Conservation (phyloP, 2,888 invertebrate genomes). For the Catocala fraxini region DNA sequence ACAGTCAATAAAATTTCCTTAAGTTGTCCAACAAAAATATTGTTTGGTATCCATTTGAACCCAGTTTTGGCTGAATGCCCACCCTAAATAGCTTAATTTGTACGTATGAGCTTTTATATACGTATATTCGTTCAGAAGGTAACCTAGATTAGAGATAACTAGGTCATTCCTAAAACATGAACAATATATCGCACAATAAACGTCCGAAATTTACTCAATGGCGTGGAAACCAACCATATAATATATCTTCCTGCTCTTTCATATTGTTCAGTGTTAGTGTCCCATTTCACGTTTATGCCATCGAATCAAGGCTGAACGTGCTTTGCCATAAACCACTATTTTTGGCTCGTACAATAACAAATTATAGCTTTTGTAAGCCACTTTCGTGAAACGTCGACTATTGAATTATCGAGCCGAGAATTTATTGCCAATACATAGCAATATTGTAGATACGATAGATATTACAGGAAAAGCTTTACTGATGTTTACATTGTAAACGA, state of each 20-base stretch:
- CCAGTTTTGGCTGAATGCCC: too few relatives aligned
- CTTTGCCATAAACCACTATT: conserved; percentile 42
- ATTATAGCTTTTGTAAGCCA: conserved; percentile 19
- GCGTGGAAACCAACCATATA: neutral
- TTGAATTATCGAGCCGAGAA: neutral
- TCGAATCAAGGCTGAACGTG: conserved; percentile 33
- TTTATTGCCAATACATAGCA: conserved; percentile 2
- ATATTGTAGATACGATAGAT: neutral
- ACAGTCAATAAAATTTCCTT: too few relatives aligned
- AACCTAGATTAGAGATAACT: neutral
- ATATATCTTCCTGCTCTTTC: conserved; percentile 11
- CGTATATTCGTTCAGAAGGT: neutral
- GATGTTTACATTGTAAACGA: too few relatives aligned
- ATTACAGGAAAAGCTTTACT: too few relatives aligned
- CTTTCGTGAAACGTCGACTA: conserved; percentile 15
- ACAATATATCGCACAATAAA: neutral
- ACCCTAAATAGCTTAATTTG: too few relatives aligned
- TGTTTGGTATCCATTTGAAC: too few relatives aligned
- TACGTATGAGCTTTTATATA: too few relatives aligned
- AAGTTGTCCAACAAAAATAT: too few relatives aligned
- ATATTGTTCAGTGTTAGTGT: conserved; percentile 8
- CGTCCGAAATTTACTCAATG: neutral
- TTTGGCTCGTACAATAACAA: conserved; percentile 40
- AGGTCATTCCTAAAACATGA: neutral
- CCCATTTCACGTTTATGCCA: conserved; percentile 16